Base-by-base conservation (phyloP, 2,888 invertebrate species). In the Elmis aenea region DNA sequence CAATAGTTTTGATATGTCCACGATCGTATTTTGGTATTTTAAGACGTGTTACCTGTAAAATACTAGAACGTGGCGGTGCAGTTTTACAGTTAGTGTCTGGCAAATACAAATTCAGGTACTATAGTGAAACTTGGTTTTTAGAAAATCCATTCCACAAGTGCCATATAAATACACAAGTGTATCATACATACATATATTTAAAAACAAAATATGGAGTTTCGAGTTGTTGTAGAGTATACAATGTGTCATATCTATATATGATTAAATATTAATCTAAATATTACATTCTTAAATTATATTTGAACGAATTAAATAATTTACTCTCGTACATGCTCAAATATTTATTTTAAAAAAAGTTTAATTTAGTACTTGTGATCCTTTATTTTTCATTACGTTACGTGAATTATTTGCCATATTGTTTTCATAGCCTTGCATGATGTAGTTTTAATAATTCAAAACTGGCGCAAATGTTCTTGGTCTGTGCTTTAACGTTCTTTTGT, bases 371-470 rank as follows among this genome's bases (percentile, higher is more conserved):
- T 46, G 44, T 43, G 44, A 45, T 55, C 56, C 51, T 47, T 42
- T 45, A 51, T 54, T 53, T 45, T 35, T 26, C 20, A 6, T 33
- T 28, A 30, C 31, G 25, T 25, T 38, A 34, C 42, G 61, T 62
- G 63, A 63, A 63, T 62, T 33, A 51, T 58, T 59, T 62, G 63
- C 62, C 62, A 63, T 63, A 62, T 53, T 38, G 30, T 47, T 38
- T 52, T 49, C 24, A n/a, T n/a, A n/a, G n/a, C n/a, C n/a, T n/a
- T n/a, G n/a, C n/a, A n/a, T n/a, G n/a, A n/a, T n/a, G n/a, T n/a
- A n/a, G n/a, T n/a, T n/a, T n/a, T n/a, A n/a, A n/a, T n/a, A n/a
- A n/a, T n/a, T n/a, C n/a, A n/a, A n/a, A n/a, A n/a, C n/a, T n/a
- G n/a, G n/a, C n/a, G n/a, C n/a, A n/a, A n/a, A n/a, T n/a, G n/a